These are phyloP conservation scores for Beris chalybata DNA, from an alignment of 2,888 invertebrate species.

Conservation along the genomic window DNA sequence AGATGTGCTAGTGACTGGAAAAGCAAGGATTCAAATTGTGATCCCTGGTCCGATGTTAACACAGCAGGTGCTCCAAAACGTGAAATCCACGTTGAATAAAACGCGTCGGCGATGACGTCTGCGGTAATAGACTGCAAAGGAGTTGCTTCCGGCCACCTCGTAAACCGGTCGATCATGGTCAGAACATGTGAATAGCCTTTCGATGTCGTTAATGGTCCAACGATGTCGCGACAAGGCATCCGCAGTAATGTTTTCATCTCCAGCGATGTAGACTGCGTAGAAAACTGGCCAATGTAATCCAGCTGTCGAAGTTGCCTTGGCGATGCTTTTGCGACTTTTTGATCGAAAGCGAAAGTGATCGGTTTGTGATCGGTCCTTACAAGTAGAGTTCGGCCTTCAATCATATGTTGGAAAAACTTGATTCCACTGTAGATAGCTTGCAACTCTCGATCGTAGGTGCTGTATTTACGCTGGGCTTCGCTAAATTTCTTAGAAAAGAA, in stretches of 20 bases:
- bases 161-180: slow-evolving; percentile 44
- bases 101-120: slow-evolving; percentile 44
- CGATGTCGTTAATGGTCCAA: slow-evolving; percentile 50
- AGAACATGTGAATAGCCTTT: slow-evolving; percentile 46
- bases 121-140: slow-evolving; percentile 42
- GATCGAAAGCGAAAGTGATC: not conserved
- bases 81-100: slow-evolving; percentile 52
- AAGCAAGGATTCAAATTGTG: slow-evolving; percentile 49
- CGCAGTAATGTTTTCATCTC: slow-evolving; percentile 9
- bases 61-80: slow-evolving; percentile 52
- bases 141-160: slow-evolving; percentile 43
- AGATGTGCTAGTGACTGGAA: slow-evolving; percentile 44
- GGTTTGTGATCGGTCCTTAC: not conserved
- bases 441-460: not conserved
- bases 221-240: slow-evolving; percentile 45
- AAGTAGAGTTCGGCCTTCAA: not conserved
- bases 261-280: slow-evolving; percentile 11
- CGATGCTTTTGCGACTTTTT: slow-evolving; percentile 39
- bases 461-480: not conserved
- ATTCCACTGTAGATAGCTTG: not conserved
- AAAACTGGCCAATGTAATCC: slow-evolving; percentile 36
- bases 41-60: slow-evolving; percentile 51
- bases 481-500: slow-evolving; percentile 5
- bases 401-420: not conserved
- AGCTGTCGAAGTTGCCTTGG: slow-evolving; percentile 49